phyloP scores from a whole-genome alignment of 2,888 invertebrate species.

The Gymnosoma rotundatum region DNA sequence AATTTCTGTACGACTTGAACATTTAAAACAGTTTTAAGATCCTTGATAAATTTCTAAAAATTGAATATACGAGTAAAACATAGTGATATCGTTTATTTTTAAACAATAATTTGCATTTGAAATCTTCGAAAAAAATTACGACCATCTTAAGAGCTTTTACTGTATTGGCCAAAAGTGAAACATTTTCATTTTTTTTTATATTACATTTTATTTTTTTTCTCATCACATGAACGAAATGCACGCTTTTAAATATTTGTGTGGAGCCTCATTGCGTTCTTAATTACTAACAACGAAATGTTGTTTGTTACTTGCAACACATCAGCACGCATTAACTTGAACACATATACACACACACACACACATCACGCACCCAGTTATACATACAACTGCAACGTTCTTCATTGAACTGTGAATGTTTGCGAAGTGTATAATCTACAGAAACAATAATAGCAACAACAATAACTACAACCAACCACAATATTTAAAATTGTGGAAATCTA shows the following conservation, averaged over 20 bases:
- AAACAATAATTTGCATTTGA: too few species aligned
- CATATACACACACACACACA: constrained; percentile 3
- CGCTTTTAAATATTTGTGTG: constrained; percentile 65
- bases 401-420: constrained; percentile 29
- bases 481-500: constrained; percentile 54
- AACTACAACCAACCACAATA: constrained; percentile 36
- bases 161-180: constrained; percentile 49
- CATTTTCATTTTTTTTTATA: constrained; percentile 55
- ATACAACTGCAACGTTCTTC: not conserved
- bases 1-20: too few species aligned
- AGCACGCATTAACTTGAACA: constrained; percentile 51
- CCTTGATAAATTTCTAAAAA: too few species aligned
- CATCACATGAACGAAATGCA: constrained; percentile 67
- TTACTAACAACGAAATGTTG: constrained; percentile 73
- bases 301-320: constrained; percentile 68
- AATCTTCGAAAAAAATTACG: not conserved
- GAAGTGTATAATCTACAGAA: constrained; percentile 24
- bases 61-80: too few species aligned
- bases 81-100: too few species aligned
- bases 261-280: constrained; percentile 73
- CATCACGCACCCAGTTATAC: not conserved
- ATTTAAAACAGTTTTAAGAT: too few species aligned
- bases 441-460: constrained; percentile 28
- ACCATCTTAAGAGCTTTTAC: constrained; percentile 10
- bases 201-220: not conserved